A percentile compares a stretch with the other conserved stretches of the same genome.
Conservation (phyloP, 2,797 vertebrate species). For the Cichlasoma orientale region DNA sequence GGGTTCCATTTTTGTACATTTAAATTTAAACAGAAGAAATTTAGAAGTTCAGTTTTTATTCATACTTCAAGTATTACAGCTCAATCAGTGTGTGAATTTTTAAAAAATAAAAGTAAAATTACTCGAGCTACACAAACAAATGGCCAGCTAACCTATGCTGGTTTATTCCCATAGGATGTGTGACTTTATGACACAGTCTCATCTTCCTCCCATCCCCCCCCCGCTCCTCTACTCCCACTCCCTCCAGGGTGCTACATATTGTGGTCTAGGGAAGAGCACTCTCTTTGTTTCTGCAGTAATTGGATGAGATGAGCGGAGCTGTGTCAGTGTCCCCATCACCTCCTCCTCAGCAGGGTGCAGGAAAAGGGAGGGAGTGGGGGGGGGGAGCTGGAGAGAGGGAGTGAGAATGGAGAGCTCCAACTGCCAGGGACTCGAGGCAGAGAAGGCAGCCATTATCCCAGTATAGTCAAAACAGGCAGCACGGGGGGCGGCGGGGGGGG, state of each 20-base stretch:
- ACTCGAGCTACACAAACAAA: not conserved
- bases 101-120: not conserved
- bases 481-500: conserved; percentile 43
- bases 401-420: conserved; percentile 45
- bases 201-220: conserved; percentile 11
- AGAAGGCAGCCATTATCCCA: conserved; percentile 68
- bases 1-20: not conserved
- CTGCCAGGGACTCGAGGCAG: conserved; percentile 63
- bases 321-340: conserved; percentile 76
- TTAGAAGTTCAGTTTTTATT: not conserved
- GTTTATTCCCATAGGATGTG: conserved; percentile 30
- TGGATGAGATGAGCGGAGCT: conserved; percentile 76
- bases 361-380: conserved; percentile 41
- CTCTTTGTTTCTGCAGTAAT: conserved; percentile 77
- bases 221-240: conserved; percentile 32
- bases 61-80: not conserved
- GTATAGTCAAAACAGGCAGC: conserved; percentile 62
- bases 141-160: conserved; percentile 4
- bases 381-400: conserved; percentile 1
- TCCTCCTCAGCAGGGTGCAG: conserved; percentile 65
- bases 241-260: conserved; percentile 60
- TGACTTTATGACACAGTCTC: conserved; percentile 24
- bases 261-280: conserved; percentile 56
- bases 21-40: not conserved
- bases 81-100: not conserved